Evolutionary conservation across 1,140 invertebrate species (phyloP).

Genomic region (Caenorhabditis latens): DNA sequence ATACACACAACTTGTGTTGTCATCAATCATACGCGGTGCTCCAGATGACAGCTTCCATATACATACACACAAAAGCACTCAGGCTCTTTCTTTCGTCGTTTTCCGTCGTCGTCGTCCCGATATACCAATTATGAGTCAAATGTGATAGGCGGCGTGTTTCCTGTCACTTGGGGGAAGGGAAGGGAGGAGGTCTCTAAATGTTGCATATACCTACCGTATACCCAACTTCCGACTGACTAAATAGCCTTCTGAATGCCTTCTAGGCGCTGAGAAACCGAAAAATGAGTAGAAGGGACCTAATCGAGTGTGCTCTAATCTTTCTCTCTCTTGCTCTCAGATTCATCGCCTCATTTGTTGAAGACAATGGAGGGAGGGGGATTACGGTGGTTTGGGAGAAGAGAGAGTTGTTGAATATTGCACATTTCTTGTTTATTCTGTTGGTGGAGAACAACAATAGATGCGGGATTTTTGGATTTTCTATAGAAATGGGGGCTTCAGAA

Average conservation of each 20-base stretch:
- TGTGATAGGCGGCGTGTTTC: constrained; percentile 37
- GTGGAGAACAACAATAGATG: no score
- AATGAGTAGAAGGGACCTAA: not conserved
- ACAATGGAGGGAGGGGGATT: not conserved
- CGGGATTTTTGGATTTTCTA: no score
- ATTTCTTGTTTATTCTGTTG: not conserved
- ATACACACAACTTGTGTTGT: constrained; percentile 18
- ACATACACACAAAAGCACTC: not conserved
- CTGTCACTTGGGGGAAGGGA: not conserved
- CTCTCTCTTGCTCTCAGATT: not conserved
- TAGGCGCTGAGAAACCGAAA: not conserved
- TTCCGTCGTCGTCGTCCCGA: not conserved
- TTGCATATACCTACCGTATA: constrained; percentile 26
- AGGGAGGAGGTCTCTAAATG: not conserved
- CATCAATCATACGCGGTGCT: constrained; percentile 10
- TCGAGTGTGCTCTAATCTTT: constrained; percentile 29
- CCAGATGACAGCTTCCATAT: constrained; percentile 32
- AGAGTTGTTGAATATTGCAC: not conserved
- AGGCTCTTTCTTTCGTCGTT: no score
- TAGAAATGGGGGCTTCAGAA: no score
- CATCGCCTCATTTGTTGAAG: constrained; percentile 38
- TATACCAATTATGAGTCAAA: constrained; percentile 38
- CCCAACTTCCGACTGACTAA: not conserved
- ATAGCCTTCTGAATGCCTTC: no score
- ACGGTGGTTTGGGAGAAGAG: not conserved